Conservation (phyloP, 2,888 invertebrate genomes). For the Dasypogon diadema region DNA sequence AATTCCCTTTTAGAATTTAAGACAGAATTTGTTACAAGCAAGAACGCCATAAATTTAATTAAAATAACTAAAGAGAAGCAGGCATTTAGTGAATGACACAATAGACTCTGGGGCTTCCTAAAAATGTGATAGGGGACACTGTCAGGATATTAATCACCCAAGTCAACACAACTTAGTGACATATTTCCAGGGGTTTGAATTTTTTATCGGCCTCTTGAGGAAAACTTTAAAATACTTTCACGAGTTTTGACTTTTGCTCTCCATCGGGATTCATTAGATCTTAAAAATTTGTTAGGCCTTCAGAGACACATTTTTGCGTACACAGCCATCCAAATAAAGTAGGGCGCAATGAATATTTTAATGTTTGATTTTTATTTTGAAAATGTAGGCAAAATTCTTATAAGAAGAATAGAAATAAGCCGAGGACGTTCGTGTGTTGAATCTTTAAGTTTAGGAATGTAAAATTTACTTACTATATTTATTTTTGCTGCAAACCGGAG, state of each 20-base stretch:
- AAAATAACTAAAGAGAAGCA: conserved; percentile 36
- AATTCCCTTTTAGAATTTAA: conserved; percentile 9
- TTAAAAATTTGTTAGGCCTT: too few relatives aligned
- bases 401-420: too few relatives aligned
- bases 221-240: conserved; percentile 39
- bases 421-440: too few relatives aligned
- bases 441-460: too few relatives aligned
- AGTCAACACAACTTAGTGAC: conserved; percentile 43
- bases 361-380: too few relatives aligned
- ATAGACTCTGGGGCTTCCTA: conserved; percentile 29
- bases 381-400: too few relatives aligned
- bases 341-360: too few relatives aligned
- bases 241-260: conserved; percentile 26
- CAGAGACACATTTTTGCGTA: too few relatives aligned
- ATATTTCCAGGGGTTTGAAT: conserved; percentile 38
- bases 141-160: conserved; percentile 41
- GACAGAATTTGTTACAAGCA: conserved; percentile 28
- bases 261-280: conserved; percentile 21
- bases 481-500: too few relatives aligned
- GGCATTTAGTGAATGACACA: conserved; percentile 44
- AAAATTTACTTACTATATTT: too few relatives aligned
- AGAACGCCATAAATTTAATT: conserved; percentile 45
- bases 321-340: too few relatives aligned
- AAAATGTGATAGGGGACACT: conserved; percentile 39
- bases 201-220: conserved; percentile 24